Evolutionary conservation across 2,113 vertebrate genomes (phyloP), one percentile per base, ranked within the genome.

Genomic region (Oceanodroma tethys): DNA sequence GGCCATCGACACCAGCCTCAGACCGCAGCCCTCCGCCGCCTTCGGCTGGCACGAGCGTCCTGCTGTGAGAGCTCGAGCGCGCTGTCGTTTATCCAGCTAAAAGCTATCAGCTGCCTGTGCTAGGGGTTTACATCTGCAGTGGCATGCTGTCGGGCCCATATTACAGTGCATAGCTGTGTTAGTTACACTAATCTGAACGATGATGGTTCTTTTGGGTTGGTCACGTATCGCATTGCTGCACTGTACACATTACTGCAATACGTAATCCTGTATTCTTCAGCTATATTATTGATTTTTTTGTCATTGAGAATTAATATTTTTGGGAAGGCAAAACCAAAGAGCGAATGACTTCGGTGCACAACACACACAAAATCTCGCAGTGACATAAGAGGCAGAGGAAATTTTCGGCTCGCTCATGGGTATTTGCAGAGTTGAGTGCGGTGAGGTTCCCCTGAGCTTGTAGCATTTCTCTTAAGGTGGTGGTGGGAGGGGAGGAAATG

Each of bases 61-160:
- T 30, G 8, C 25, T 0, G 0, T 13, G 30, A 59, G 12, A 30
- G 25, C 10, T 16, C 3, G 1, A 21, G 47, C 7, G 13, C n/a
- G 34, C 16, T 34, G 3, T 23, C 0, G 1, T 30, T 74, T 30
- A 22, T 45, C 25, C 48, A 73, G 26, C 16, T 21, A 6, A 62
- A 38, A 36, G 32, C n/a, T 6, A 6, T 17, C 32, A 50, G 19
- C 23, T 40, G 8, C 1, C 0, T 23, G 48, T 56, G 9, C 60
- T 13, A 4, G 19, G 34, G 16, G 5, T 40, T 45, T n/a, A 23
- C 11, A n/a, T 13, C 14, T 21, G 2, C 30, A 30, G 19, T 12
- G 27, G 7, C 11, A 6, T 11, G 19, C 30, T 47, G 38, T 34
- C 1, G 2, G 22, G n/a, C 17, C 43, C 45, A 4, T 9, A 16